Percentiles rank a stretch among this genome's conserved stretches.
Conservation (phyloP, 2,113 vertebrate genomes). For the Podarcis muralis region DNA sequence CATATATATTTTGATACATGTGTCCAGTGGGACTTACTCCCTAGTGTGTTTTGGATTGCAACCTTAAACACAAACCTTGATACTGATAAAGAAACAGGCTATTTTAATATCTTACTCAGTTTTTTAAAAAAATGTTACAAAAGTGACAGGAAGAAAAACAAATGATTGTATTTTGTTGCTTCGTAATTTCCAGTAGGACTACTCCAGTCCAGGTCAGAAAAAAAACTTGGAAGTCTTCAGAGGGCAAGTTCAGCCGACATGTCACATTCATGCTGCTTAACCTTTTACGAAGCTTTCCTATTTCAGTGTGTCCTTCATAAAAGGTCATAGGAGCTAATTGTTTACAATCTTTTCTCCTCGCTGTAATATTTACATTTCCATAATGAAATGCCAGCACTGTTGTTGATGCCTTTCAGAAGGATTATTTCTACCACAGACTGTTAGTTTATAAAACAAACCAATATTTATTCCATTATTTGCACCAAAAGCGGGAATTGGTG, state of each 20-base stretch:
- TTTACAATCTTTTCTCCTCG: neutral
- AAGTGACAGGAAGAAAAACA: neutral
- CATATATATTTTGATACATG: neutral
- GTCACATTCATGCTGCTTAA: neutral
- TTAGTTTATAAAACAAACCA: neutral
- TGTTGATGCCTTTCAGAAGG: neutral
- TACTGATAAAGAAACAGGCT: neutral
- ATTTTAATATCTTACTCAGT: neutral
- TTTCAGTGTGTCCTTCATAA: neutral
- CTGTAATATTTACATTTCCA: constrained; percentile 1
- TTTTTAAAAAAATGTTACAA: neutral
- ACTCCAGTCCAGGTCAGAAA: neutral
- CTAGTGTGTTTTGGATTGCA: neutral
- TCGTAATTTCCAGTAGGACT: neutral
- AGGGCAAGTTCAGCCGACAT: neutral
- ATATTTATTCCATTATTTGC: neutral
- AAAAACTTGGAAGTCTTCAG: neutral
- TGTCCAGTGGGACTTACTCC: neutral
- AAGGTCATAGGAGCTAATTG: constrained; percentile 15
- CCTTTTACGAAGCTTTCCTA: constrained; percentile 17
- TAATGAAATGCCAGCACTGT: constrained; percentile 1
- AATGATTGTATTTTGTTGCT: neutral
- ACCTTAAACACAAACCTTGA: neutral
- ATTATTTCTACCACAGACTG: neutral
- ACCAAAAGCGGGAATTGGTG: neutral